A percentile compares a stretch with the other conserved stretches of the same genome.
These are phyloP conservation scores for Allophyes oxyacanthae DNA, from an alignment of 2,888 invertebrate species.

Conservation along the genomic window DNA sequence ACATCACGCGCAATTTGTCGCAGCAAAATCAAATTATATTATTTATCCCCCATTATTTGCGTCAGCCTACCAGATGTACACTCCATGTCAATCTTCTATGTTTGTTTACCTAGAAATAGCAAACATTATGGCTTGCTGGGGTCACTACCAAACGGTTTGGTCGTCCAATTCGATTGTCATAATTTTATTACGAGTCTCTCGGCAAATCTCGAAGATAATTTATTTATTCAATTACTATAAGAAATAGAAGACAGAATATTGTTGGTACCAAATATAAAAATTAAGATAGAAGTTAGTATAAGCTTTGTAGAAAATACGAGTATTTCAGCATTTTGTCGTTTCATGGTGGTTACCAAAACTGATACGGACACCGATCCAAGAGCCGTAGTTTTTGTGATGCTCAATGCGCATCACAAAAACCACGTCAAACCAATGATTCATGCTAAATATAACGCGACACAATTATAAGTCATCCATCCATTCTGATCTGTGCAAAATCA, in stretches of 20 bases:
- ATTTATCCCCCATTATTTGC: slow-evolving; percentile 88
- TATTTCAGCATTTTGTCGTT: slow-evolving; percentile 8
- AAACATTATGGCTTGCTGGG: slow-evolving; percentile 80
- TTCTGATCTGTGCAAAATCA: slow-evolving; percentile 85
- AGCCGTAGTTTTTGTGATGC: too few relatives aligned
- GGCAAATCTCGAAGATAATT: slow-evolving; percentile 67
- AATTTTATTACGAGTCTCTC: slow-evolving; percentile 74
- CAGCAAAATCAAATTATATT: slow-evolving; percentile 86
- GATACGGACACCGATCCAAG: slow-evolving; percentile 32
- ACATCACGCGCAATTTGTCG: slow-evolving; percentile 81
- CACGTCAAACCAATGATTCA: slow-evolving; percentile 88
- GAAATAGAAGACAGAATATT: slow-evolving; percentile 28
- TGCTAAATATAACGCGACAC: slow-evolving; percentile 86
- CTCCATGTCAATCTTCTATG: slow-evolving; percentile 85
- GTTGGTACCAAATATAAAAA: neutral
- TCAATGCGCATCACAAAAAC: slow-evolving; percentile 71
- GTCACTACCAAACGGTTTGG: slow-evolving; percentile 81
- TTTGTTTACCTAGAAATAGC: slow-evolving; percentile 88
- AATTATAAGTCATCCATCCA: slow-evolving; percentile 88
- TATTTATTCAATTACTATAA: slow-evolving; percentile 49
- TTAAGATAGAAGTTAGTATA: neutral
- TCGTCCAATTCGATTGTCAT: slow-evolving; percentile 82
- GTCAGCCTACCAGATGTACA: slow-evolving; percentile 87
- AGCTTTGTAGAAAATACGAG: neutral
- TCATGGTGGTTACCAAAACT: slow-evolving; percentile 25